Evolutionary conservation across 2,888 invertebrate genomes (phyloP).

Genomic region (Vannuccia rotundouncinata): DNA sequence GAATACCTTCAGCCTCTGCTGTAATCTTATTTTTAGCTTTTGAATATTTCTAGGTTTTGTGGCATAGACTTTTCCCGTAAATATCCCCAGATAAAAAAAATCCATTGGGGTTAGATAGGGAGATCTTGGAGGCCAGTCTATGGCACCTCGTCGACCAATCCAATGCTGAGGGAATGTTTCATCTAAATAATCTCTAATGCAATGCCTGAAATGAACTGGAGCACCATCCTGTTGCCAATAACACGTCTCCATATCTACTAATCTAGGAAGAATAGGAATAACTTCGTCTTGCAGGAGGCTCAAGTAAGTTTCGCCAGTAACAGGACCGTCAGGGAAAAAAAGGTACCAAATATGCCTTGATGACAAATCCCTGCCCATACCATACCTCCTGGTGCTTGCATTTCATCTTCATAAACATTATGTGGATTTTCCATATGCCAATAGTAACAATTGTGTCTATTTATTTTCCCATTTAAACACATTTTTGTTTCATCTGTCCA

Average conservation of each 20-base stretch:
- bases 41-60: neutral
- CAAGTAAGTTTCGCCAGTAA: constrained; percentile 4
- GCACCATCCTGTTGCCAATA: constrained; percentile 23
- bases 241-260: constrained; percentile 4
- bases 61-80: neutral
- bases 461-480: constrained; percentile 20
- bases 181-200: neutral
- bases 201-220: constrained; percentile 8
- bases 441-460: constrained; percentile 22
- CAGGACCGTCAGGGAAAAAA: constrained; percentile 13
- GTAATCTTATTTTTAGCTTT: neutral
- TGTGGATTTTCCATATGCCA: constrained; percentile 25
- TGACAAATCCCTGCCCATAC: constrained; percentile 28
- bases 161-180: neutral
- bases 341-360: neutral
- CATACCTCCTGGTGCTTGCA: constrained; percentile 14
- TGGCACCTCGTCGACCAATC: constrained; percentile 1
- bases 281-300: constrained; percentile 15
- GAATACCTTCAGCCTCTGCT: neutral
- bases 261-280: constrained; percentile 17
- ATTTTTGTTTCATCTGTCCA: constrained; percentile 18
- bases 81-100: constrained; percentile 7
- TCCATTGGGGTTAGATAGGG: constrained; percentile 3
- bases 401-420: constrained; percentile 1
- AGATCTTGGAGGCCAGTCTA: constrained; percentile 17